Base-by-base conservation (phyloP, 2,113 vertebrate species). In the Mustela nigripes region DNA sequence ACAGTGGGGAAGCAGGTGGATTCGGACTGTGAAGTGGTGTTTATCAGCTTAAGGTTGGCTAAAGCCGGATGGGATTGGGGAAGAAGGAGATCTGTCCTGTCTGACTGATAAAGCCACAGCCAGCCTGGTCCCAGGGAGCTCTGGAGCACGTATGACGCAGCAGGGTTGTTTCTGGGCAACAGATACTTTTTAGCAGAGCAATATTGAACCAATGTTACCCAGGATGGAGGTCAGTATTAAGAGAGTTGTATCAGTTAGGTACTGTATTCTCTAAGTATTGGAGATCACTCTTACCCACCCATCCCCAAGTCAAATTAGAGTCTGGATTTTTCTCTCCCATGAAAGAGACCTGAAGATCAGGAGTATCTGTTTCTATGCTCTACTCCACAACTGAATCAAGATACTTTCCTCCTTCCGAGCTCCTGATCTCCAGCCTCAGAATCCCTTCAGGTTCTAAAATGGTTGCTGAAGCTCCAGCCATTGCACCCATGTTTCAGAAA, bases 151-250 rank as follows among this genome's bases (percentile, higher is more conserved):
- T 5, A 3, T 4, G 14, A 3, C 5, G 2, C 15, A 10, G 9
- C 65, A 71, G 4, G 9, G 26, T 53, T 53, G 84, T 89, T 80
- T 94, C 83, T 50, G 95, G 91, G 97, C 97, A 88, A 94, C 80
- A 97, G 92, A 91, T 69, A 92, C 96, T 62, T 81, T 81, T 95
- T 65, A 80, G 73, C 76, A 92, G 24, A 7, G 95, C 92, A 95
- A 83, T 69, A 95, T 62, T 97, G 95, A 48, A 83, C 98, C 89
- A 97, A 4, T 97, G 97, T 99, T 98, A 96, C 74, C 97, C 39
- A 26, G 50, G 86, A 24, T 28, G 90, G 91, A 98, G 85, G 95
- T 97, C 98, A 98, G 97, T 94, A 65, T 98, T 98, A 6, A 79
- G 28, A 67, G 45, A 26, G 22, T 53, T 11, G 0, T 15, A 15